Evolutionary conservation across 2,113 vertebrate genomes (phyloP).

Genomic region (Malurus alboscapulatus): DNA sequence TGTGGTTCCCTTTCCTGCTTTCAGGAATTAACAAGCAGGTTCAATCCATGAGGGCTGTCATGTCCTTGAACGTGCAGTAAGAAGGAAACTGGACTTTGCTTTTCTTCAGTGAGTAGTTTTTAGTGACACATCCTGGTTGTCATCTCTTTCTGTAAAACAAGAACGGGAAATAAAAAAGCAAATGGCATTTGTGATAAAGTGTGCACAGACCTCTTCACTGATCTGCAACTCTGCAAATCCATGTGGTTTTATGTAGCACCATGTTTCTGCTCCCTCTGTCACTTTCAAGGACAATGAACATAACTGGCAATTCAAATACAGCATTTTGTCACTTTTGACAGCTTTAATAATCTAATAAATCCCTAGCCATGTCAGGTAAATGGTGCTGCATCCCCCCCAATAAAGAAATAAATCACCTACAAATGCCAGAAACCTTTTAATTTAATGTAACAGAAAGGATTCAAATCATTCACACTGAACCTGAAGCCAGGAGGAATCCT

Average conservation of each 20-base stretch:
- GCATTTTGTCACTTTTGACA: background rate
- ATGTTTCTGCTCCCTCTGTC: background rate
- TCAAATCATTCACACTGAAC: background rate
- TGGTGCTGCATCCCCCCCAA: background rate
- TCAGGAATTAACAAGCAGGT: background rate
- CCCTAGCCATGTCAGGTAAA: background rate
- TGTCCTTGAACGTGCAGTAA: background rate
- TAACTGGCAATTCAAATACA: background rate
- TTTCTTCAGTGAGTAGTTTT: constrained; percentile 22
- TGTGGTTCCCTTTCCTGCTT: background rate
- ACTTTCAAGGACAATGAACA: background rate
- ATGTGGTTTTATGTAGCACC: background rate
- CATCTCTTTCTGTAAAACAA: constrained; percentile 84
- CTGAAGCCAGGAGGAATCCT: background rate
- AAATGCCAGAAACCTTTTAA: background rate
- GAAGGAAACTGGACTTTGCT: background rate
- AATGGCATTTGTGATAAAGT: background rate
- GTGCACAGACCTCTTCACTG: background rate
- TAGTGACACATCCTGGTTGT: constrained; percentile 81
- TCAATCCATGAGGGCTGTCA: background rate
- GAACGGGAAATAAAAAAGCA: background rate
- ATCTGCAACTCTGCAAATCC: background rate
- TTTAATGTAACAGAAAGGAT: background rate
- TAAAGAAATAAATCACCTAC: background rate
- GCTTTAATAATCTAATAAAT: background rate